phyloP scores from a whole-genome alignment of 2,888 invertebrate species.

The Cantharis lateralis region DNA sequence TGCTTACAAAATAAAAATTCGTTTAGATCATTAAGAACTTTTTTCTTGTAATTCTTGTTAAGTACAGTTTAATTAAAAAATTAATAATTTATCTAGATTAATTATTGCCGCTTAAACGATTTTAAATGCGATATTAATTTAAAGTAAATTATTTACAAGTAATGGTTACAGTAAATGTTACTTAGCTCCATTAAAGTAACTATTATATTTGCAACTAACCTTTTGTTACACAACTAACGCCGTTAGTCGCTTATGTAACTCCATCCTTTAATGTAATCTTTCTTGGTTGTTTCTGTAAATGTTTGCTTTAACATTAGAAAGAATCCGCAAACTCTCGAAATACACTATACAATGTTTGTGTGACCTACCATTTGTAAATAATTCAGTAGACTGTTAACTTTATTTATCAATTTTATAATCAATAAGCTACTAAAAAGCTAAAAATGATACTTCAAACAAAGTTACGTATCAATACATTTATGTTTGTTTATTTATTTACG shows the following conservation, averaged over 20 bases:
- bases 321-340: conserved; percentile 11
- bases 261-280: conserved; percentile 17
- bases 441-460: background rate
- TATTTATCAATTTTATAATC: background rate
- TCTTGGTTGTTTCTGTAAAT: conserved; percentile 7
- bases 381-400: background rate
- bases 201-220: conserved; percentile 6
- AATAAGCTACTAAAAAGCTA: background rate
- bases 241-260: conserved; percentile 11
- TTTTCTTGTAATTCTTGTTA: background rate
- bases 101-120: conserved; percentile 2
- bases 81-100: conserved; percentile 11
- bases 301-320: conserved; percentile 10
- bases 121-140: conserved; percentile 9
- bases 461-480: background rate
- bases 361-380: conserved; percentile 9
- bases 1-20: background rate
- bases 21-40: background rate
- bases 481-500: background rate
- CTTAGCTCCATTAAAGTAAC: conserved; percentile 3
- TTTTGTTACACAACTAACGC: conserved; percentile 8
- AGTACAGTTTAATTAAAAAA: conserved; percentile 8
- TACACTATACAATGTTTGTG: background rate
- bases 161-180: background rate
- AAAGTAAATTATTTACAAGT: conserved; percentile 6